Conservation (phyloP, 2,797 vertebrate genomes). For the Sphaeramia orbicularis region DNA sequence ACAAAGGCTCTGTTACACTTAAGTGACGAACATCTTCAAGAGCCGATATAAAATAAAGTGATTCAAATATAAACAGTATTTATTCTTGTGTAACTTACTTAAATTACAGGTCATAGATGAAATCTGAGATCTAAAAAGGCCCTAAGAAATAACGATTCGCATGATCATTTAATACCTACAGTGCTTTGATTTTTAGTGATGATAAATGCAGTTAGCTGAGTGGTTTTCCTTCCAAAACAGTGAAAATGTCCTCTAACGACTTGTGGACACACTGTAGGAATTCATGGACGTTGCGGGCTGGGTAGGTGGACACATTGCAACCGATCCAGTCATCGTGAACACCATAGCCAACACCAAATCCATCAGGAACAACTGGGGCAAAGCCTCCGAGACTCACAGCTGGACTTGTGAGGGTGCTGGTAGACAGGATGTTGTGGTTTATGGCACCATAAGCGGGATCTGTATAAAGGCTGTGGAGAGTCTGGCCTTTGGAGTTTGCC, state of each 20-base stretch:
- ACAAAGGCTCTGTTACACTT: neutral
- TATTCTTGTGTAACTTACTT: too few relatives aligned
- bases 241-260: conserved; percentile 94
- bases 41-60: neutral
- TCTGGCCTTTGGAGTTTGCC: conserved; percentile 81
- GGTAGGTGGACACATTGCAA: conserved; percentile 93
- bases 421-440: conserved; percentile 98
- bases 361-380: conserved; percentile 94
- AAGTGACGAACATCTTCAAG: fast-evolving
- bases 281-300: conserved; percentile 87
- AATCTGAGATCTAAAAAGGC: too few relatives aligned
- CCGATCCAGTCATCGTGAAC: conserved; percentile 94
- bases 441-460: conserved; percentile 91
- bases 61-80: too few relatives aligned
- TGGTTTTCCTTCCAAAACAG: conserved; percentile 89
- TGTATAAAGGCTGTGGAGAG: conserved; percentile 87
- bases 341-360: conserved; percentile 92
- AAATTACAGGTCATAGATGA: too few relatives aligned
- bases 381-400: conserved; percentile 93
- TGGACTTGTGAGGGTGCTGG: conserved; percentile 93
- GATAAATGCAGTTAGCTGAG: conserved; percentile 54
- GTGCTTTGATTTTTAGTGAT: neutral
- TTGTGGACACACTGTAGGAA: conserved; percentile 92
- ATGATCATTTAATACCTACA: neutral
- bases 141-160: too few relatives aligned